Base-by-base conservation (phyloP, 2,888 invertebrate species). In the Lordiphosa andalusiaca region DNA sequence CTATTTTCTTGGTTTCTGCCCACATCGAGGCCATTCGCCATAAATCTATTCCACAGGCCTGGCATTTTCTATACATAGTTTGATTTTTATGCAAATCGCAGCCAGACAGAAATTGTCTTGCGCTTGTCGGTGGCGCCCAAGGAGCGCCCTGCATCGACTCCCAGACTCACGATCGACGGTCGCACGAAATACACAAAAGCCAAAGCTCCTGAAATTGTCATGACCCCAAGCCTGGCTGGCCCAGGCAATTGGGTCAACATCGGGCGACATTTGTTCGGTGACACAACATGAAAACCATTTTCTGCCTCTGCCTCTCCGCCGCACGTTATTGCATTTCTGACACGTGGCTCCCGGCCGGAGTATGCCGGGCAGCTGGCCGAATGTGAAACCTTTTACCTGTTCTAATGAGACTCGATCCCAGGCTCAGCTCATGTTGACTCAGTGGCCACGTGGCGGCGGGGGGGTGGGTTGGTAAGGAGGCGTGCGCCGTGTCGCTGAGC, bases 171-270 rank as follows among this genome's bases (percentile, higher is more conserved):
- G 70, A 71, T 71, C 68, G 68, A 12, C 49, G 50, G 38, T 21
- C 33, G 71, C 74, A 80, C 83, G 82, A 81, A 72, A 47, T 68
- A 83, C 83, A 80, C 73, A 62, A 64, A 68, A 62, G 71, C 60
- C 66, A 73, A 61, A 76, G 82, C 82, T 82, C 80, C 80, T 71
- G 80, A 75, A 80, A 78, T 78, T 78, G 66, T 81, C 74, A 70
- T 78, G 81, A 78, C 77, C 77, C 81, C 74, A 44, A 63, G 30
- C 30, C 30, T 30, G 30, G 30, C 30, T 30, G 30, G 30, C 30
- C 72, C 65, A 65, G 78, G 72, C 77, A 78, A 78, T 77, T 78
- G 77, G 77, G 77, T 81, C 81, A 76, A 49, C 68, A 64, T 56
- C 57, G 55, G 66, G 66, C 74, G 67, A 77, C 82, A 77, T 82